A percentile compares a stretch with the other conserved stretches of the same genome.
phyloP scores from a whole-genome alignment of 2,888 invertebrate genomes.

The Eustalomyia histrio region DNA sequence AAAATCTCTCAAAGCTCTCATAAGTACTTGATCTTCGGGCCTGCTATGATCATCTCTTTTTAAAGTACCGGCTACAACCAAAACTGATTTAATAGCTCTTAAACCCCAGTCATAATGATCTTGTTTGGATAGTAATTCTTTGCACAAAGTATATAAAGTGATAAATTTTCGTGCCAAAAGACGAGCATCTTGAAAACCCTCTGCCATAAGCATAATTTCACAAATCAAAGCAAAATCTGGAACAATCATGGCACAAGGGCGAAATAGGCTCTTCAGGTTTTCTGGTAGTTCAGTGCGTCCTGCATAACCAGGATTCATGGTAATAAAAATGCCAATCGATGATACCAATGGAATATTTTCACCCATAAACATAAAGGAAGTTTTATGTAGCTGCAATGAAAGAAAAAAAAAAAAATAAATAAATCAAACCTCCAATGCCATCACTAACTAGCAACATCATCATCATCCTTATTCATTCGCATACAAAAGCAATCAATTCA shows the following conservation, averaged over 20 bases:
- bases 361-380: constrained; percentile 91
- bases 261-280: constrained; percentile 82
- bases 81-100: constrained; percentile 96
- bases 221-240: constrained; percentile 98
- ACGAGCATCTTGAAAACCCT: constrained; percentile 96
- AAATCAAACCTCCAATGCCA: constrained; percentile 39
- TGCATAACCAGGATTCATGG: constrained; percentile 98
- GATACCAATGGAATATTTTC: constrained; percentile 87
- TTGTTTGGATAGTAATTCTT: constrained; percentile 94
- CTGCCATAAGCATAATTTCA: constrained; percentile 98
- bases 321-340: constrained; percentile 95
- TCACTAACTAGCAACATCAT: constrained; percentile 29
- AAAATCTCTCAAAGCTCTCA: constrained; percentile 96
- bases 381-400: constrained; percentile 83
- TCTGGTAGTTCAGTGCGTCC: constrained; percentile 93
- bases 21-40: constrained; percentile 92
- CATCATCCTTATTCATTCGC: constrained; percentile 24
- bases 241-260: constrained; percentile 98
- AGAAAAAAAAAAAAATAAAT: constrained; percentile 53
- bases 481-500: constrained; percentile 29
- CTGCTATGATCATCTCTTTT: constrained; percentile 89
- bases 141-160: constrained; percentile 94
- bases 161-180: constrained; percentile 96
- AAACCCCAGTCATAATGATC: constrained; percentile 99
- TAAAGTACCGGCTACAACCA: constrained; percentile 95